A percentile compares a stretch with the other conserved stretches of the same genome.
These are phyloP conservation scores for Ramazzottius varieornatus DNA, from an alignment of 2,888 invertebrate species.

Conservation along the genomic window DNA sequence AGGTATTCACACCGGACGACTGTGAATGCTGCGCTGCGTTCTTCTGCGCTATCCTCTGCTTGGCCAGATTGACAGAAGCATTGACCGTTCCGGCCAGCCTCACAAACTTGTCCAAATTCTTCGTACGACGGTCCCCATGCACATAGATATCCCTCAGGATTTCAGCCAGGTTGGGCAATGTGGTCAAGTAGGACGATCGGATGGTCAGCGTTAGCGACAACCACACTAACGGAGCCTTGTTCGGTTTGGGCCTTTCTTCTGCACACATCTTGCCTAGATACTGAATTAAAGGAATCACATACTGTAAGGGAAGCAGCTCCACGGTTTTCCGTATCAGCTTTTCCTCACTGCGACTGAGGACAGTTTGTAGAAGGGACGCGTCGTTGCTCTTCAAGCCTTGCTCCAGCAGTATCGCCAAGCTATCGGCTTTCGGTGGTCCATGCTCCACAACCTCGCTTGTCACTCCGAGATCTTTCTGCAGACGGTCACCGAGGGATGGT, in stretches of 20 bases:
- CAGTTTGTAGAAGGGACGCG: not conserved
- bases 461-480: not conserved
- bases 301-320: not conserved
- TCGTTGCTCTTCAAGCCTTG: not conserved
- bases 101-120: not conserved
- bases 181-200: slow-evolving; percentile 1
- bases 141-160: not conserved
- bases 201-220: not conserved
- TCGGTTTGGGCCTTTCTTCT: not conserved
- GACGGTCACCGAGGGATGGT: not conserved
- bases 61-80: not conserved
- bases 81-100: not conserved
- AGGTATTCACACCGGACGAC: not conserved
- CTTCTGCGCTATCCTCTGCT: not conserved
- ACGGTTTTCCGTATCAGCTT: not conserved
- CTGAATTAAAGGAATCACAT: not conserved
- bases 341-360: not conserved
- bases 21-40: not conserved
- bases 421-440: not conserved
- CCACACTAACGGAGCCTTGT: not conserved
- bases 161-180: not conserved
- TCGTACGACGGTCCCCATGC: not conserved
- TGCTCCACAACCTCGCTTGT: not conserved
- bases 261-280: not conserved
- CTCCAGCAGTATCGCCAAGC: not conserved